These are phyloP conservation scores for Terrapene triunguis DNA, from an alignment of 2,113 vertebrate genomes.

Conservation along the genomic window DNA sequence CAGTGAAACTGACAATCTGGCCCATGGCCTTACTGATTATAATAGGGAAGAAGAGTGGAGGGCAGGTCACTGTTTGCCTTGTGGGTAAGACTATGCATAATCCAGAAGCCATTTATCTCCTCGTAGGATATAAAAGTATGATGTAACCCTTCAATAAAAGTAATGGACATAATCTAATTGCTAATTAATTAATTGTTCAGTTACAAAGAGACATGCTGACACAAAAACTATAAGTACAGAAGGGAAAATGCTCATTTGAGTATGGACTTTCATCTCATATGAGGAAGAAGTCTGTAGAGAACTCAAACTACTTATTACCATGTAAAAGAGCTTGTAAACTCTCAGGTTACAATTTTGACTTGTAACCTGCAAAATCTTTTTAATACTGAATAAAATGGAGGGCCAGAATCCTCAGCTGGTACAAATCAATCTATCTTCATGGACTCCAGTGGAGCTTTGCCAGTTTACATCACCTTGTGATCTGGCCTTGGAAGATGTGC, in stretches of 20 bases:
- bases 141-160: neutral
- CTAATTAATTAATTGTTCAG: neutral
- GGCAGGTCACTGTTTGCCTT: too few relatives aligned
- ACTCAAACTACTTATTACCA: neutral
- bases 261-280: neutral
- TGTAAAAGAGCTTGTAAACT: neutral
- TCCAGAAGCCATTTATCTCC: neutral
- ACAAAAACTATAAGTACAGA: neutral
- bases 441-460: neutral
- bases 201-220: neutral
- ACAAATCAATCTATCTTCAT: neutral
- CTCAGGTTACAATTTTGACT: neutral
- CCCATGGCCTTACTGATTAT: neutral
- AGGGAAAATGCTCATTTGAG: neutral
- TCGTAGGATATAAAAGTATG: neutral
- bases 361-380: neutral
- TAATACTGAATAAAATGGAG: neutral
- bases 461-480: neutral
- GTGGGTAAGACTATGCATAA: neutral
- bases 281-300: neutral
- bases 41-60: neutral
- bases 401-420: neutral
- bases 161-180: neutral
- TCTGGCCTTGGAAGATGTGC: neutral
- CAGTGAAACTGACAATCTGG: neutral